These are phyloP conservation scores for Drosophila quinaria DNA, from an alignment of 2,888 invertebrate genomes.

Conservation along the genomic window DNA sequence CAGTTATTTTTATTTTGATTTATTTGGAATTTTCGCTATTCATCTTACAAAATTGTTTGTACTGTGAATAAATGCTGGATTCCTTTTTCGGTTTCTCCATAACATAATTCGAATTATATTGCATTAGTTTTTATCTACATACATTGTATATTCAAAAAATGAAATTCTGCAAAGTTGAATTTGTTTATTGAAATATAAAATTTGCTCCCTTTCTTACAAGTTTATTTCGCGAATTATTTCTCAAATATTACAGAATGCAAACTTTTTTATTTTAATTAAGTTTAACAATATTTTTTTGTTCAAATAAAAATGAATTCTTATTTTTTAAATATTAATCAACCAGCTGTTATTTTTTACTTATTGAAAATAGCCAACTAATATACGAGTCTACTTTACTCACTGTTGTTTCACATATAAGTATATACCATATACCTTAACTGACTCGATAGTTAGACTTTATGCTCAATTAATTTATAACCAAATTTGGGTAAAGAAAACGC, in stretches of 20 bases:
- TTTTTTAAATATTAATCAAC: too few relatives aligned
- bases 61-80: background rate
- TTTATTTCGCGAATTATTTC: background rate
- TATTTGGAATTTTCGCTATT: slow-evolving; percentile 26
- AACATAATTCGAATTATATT: background rate
- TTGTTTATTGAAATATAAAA: background rate
- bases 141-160: too few relatives aligned
- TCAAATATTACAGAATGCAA: too few relatives aligned
- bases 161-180: background rate
- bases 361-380: too few relatives aligned
- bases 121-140: background rate
- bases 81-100: too few relatives aligned
- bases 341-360: too few relatives aligned
- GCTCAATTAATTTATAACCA: slow-evolving; percentile 23
- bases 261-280: too few relatives aligned
- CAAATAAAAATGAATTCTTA: too few relatives aligned
- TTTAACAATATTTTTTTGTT: too few relatives aligned
- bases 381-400: too few relatives aligned
- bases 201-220: too few relatives aligned
- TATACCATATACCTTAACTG: background rate
- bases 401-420: background rate
- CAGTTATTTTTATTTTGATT: slow-evolving; percentile 44
- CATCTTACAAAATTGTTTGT: background rate
- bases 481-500: slow-evolving; percentile 28
- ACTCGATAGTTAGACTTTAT: slow-evolving; percentile 12